Evolutionary conservation across 1,140 invertebrate species (phyloP).

Genomic region (Drosophila lini): DNA sequence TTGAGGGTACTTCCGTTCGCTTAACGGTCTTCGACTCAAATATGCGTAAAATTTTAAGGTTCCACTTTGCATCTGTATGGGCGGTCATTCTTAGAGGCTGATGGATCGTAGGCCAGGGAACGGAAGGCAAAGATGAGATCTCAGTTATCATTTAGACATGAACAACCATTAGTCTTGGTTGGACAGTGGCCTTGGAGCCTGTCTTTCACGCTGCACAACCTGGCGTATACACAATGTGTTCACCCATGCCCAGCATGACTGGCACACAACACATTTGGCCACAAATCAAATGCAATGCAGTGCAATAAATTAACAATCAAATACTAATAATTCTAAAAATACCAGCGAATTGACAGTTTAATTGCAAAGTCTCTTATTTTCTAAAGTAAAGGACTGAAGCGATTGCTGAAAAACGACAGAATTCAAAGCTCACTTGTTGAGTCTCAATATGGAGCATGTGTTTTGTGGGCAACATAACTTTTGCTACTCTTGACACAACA

Average conservation of each 20-base stretch:
- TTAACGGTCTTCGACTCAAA: slow-evolving; percentile 56
- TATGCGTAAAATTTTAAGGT: slow-evolving; percentile 60
- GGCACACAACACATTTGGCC: slow-evolving; percentile 45
- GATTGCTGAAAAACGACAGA: slow-evolving; percentile 12
- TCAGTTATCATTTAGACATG: slow-evolving; percentile 1
- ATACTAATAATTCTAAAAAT: slow-evolving; percentile 73
- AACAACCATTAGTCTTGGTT: slow-evolving; percentile 21
- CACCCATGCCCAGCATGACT: slow-evolving; percentile 13
- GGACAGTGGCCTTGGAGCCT: slow-evolving; percentile 24
- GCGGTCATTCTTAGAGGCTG: slow-evolving; percentile 19
- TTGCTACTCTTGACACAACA: slow-evolving; percentile 66
- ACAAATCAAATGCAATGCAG: slow-evolving; percentile 54
- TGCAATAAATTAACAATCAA: slow-evolving; percentile 78
- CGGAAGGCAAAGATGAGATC: slow-evolving; percentile 1
- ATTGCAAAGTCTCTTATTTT: slow-evolving; percentile 55
- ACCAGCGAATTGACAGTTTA: slow-evolving; percentile 69
- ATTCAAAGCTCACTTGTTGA: slow-evolving; percentile 28
- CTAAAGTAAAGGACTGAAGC: slow-evolving; percentile 15
- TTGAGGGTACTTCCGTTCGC: slow-evolving; percentile 73
- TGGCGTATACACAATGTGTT: slow-evolving; percentile 41
- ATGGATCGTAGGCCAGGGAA: slow-evolving; percentile 15
- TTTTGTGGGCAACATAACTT: slow-evolving; percentile 61
- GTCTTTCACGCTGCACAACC: slow-evolving; percentile 31
- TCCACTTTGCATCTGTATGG: slow-evolving; percentile 21
- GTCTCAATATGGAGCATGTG: slow-evolving; percentile 73